Evolutionary conservation across 2,888 invertebrate species (phyloP), one percentile per base, ranked within the genome.

Genomic region (Helobdella robusta): DNA sequence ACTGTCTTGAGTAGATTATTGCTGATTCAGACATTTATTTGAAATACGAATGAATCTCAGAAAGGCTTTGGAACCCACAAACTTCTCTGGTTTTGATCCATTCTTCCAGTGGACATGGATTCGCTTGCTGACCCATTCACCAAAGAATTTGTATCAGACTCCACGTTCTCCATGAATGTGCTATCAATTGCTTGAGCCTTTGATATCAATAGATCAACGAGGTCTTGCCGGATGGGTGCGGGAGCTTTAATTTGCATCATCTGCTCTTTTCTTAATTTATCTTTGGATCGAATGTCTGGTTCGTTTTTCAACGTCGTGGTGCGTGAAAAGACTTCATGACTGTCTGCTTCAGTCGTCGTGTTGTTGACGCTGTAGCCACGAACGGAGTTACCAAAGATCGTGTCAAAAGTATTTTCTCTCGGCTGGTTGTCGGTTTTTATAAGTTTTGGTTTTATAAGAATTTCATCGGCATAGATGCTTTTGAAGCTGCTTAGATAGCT

Each of bases 391-490:
- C 56, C 56, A 32, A 56, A 56, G 1, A 56, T 32, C n/a, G 28
- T 56, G 6, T n/a, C 32, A 32, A n/a, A 25, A n/a, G 56, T n/a
- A 11, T 56, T 56, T 25, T 28, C 56, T 25, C 32, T 28, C 25
- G 28, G n/a, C 32, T 30, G n/a, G 32, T 56, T 32, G 5, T 25
- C 32, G 32, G 20, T 25, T n/a, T 56, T 28, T 30, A 25, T 25
- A n/a, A 30, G 28, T 25, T 30, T 25, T 25, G 32, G 25, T 32
- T 30, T 56, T n/a, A 56, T 56, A n/a, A 56, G 1, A 30, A 62
- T 32, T 11, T 62, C 62, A 32, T 62, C 62, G 44, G 62, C 62
- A 25, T 62, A 62, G 20, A 62, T 30, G 20, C 48, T 48, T 5
- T 30, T 48, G 34, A 50, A 46, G 34, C 35, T 50, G 20, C 23